A percentile compares a stretch with the other conserved stretches of the same genome.
These are phyloP conservation scores for Dysidea cf. avara DNA, from an alignment of 37 sponge, comb jelly and placozoan genomes.

Conservation along the genomic window DNA sequence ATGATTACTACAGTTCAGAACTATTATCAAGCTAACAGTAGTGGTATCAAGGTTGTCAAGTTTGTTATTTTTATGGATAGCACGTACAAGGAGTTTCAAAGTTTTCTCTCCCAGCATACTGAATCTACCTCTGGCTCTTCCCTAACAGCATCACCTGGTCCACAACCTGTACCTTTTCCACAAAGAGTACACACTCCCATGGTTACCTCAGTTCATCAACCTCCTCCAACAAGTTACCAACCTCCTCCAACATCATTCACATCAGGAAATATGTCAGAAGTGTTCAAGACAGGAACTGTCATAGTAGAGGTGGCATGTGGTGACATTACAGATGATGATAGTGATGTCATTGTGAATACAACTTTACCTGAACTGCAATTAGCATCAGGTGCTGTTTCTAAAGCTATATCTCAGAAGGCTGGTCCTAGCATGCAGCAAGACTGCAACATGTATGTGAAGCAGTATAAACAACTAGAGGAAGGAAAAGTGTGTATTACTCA, in stretches of 20 bases:
- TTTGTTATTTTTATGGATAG: conserved; percentile 45
- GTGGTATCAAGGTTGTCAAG: conserved; percentile 8
- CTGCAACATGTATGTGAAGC: conserved; percentile 18
- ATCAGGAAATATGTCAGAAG: neutral
- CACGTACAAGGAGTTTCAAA: conserved; percentile 26
- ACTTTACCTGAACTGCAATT: conserved; percentile 32
- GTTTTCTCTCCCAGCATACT: neutral
- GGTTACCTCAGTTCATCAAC: neutral
- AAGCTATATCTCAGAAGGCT: conserved; percentile 54
- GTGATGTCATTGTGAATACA: conserved; percentile 60
- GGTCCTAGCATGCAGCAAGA: conserved; percentile 34
- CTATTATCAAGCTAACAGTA: conserved; percentile 5
- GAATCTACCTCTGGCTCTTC: no score
- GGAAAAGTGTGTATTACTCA: conserved; percentile 41
- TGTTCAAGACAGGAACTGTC: conserved; percentile 12
- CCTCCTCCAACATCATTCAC: neutral
- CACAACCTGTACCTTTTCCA: neutral
- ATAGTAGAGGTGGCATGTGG: conserved; percentile 39
- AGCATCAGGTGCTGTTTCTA: conserved; percentile 34
- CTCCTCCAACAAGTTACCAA: neutral
- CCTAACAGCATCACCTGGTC: no score
- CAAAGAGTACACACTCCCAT: no score
- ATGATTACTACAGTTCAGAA: conserved; percentile 20
- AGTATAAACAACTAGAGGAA: conserved; percentile 1
- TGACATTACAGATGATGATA: conserved; percentile 43